Evolutionary conservation across 2,888 invertebrate genomes (phyloP), one percentile per base, ranked within the genome.

Genomic region (Dicyrtomina minuta): DNA sequence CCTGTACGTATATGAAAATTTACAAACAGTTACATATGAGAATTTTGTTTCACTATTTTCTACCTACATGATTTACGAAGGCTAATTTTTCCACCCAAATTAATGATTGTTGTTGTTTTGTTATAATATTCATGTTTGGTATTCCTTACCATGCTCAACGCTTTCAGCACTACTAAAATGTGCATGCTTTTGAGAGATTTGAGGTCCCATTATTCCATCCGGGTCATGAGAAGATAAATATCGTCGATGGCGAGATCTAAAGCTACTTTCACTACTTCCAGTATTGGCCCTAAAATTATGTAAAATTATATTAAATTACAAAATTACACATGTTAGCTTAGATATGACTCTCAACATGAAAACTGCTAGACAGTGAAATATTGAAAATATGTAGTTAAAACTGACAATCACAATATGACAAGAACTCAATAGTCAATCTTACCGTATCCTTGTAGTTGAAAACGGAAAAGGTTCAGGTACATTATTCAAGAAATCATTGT

Each of bases 141-240:
- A n/a, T n/a, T 51, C 59, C 59, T 58, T 64, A 75, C 74, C 66
- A 66, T 89, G 87, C 73, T 87, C 89, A 75, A 92, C 85, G 81
- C 92, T 92, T 83, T 93, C 92, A 74, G 87, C 88, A 81, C 92
- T 93, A 82, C 92, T 92, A 79, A 82, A 83, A 76, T 88, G 77
- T 33, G 75, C 74, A 61, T 77, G 76, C 59, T 70, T 73, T 15
- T 71, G 67, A 22, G 22, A 33, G n/a, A 64, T 27, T 20, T 39
- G 20, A 13, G 49, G 24, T 33, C 49, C 53, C n/a, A n/a, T n/a
- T n/a, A n/a, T 39, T 46, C 13, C 46, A 43, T 44, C n/a, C n/a
- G n/a, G n/a, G n/a, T n/a, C n/a, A n/a, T n/a, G n/a, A n/a, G n/a
- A n/a, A n/a, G 43, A 17, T 17, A 56, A 20, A 55, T 43, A 55